Evolutionary conservation across 1,140 invertebrate species (phyloP).

Genomic region (Drosophila sproati): DNA sequence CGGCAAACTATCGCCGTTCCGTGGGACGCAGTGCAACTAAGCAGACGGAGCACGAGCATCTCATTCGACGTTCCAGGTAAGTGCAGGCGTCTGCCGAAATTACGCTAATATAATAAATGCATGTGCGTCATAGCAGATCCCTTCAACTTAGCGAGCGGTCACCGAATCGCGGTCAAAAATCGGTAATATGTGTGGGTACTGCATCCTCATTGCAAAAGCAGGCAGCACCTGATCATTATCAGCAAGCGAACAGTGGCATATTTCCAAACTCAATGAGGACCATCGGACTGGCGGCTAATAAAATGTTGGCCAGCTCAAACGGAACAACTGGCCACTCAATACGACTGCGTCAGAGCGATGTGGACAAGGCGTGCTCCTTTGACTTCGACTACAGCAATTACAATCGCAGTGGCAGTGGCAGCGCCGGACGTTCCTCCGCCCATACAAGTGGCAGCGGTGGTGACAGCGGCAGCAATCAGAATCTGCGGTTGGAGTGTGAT

Average conservation of each 20-base stretch:
- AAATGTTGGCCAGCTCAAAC: constrained; percentile 32
- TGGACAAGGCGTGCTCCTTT: constrained; percentile 80
- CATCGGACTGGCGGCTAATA: constrained; percentile 25
- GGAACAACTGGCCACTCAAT: constrained; percentile 11
- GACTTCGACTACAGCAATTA: constrained; percentile 80
- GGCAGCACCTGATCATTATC: constrained; percentile 41
- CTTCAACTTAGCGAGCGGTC: constrained; percentile 81
- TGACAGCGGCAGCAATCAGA: constrained; percentile 67
- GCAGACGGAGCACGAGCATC: constrained; percentile 74
- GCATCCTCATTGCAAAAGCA: constrained; percentile 31
- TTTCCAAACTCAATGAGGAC: constrained; percentile 62
- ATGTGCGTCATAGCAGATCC: constrained; percentile 61
- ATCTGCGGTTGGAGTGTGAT: constrained; percentile 73
- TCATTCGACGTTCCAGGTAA: constrained; percentile 81
- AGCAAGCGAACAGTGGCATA: constrained; percentile 38
- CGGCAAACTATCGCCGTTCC: constrained; percentile 51
- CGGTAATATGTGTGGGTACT: constrained; percentile 62
- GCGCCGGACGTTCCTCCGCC: constrained; percentile 4
- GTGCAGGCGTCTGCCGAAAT: neutral
- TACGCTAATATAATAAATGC: neutral
- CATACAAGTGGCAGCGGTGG: constrained; percentile 47
- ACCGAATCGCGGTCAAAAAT: constrained; percentile 77
- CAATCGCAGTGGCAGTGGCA: constrained; percentile 45
- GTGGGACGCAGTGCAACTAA: constrained; percentile 56
- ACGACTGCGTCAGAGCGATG: constrained; percentile 57